Evolutionary conservation across 2,113 vertebrate genomes (phyloP).

Genomic region (Chionodraco myersi): DNA sequence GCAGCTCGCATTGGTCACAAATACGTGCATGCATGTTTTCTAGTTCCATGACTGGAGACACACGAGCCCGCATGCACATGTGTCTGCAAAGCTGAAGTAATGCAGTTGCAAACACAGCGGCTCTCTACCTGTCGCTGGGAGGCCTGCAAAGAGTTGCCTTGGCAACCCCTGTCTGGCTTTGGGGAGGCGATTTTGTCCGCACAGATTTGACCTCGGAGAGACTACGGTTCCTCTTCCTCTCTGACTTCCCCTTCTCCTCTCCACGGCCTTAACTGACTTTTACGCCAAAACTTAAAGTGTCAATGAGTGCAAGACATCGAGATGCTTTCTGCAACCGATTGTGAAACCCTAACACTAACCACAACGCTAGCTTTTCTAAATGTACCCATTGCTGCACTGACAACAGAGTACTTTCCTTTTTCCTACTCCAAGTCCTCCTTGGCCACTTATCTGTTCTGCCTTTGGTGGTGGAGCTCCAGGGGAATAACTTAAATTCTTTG

Average conservation of each 20-base stretch:
- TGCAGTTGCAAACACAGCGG: constrained; percentile 56
- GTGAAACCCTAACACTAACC: not conserved
- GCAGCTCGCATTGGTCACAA: constrained; percentile 7
- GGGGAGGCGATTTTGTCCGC: constrained; percentile 47
- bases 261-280: not conserved
- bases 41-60: not conserved
- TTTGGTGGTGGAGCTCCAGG: not conserved
- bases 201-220: constrained; percentile 64
- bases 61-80: not conserved
- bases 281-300: not conserved
- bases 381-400: not conserved
- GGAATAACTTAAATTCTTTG: constrained; percentile 21
- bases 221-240: constrained; percentile 43
- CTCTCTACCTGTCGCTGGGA: constrained; percentile 17
- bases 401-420: not conserved
- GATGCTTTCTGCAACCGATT: not conserved
- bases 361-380: not conserved
- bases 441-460: too few species aligned
- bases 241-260: constrained; percentile 40
- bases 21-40: not conserved
- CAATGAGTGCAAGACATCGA: constrained; percentile 4
- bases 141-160: constrained; percentile 57
- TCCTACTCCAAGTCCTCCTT: too few species aligned
- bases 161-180: constrained; percentile 66
- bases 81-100: constrained; percentile 37